These are phyloP conservation scores for Periplaneta americana DNA, from an alignment of 1,140 invertebrate genomes.

Conservation along the genomic window DNA sequence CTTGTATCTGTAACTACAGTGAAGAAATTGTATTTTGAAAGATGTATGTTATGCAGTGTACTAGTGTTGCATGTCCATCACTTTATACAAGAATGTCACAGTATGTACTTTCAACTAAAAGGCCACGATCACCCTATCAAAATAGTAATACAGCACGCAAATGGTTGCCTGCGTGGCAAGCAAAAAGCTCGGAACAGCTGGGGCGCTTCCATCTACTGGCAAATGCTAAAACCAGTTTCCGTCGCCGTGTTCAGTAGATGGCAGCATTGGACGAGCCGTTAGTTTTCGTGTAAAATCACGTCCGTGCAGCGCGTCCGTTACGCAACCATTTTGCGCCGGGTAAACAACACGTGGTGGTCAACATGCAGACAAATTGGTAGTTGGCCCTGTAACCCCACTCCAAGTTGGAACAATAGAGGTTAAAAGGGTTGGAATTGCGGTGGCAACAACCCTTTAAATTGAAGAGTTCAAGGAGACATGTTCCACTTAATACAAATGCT, in stretches of 20 bases:
- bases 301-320: background rate
- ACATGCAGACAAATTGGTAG: background rate
- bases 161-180: too few relatives aligned
- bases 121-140: too few relatives aligned
- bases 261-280: too few relatives aligned
- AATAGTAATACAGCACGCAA: too few relatives aligned
- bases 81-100: too few relatives aligned
- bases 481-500: background rate
- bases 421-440: background rate
- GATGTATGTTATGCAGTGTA: too few relatives aligned
- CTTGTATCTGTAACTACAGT: too few relatives aligned
- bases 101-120: too few relatives aligned
- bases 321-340: background rate
- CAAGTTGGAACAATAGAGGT: background rate
- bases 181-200: background rate
- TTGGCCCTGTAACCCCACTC: background rate
- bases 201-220: background rate
- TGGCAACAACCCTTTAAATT: background rate
- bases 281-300: background rate
- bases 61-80: too few relatives aligned
- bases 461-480: background rate
- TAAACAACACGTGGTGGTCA: background rate
- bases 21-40: too few relatives aligned
- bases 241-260: too few relatives aligned
- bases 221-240: too few relatives aligned